Conservation (phyloP, 2,888 invertebrate species). For the Ochropleura leucogaster region DNA sequence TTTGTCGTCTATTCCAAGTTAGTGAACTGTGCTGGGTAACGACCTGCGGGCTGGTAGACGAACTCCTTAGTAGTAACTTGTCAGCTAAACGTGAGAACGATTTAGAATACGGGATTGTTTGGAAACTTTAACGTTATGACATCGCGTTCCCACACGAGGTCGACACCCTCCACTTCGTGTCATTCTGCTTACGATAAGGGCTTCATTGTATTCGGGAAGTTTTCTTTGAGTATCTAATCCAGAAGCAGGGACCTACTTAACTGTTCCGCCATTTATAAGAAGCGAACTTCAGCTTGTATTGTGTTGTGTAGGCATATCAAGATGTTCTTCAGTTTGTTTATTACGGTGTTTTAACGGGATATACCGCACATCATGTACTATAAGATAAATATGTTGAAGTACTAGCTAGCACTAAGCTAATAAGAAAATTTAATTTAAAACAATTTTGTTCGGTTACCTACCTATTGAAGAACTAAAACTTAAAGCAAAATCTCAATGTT, state of each 20-base stretch:
- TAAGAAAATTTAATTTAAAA: neutral
- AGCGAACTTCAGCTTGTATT: neutral
- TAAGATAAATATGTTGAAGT: neutral
- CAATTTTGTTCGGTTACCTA: neutral
- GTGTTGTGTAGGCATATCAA: neutral
- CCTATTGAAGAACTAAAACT: neutral
- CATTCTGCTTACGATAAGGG: neutral
- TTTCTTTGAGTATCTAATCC: slow-evolving; percentile 10
- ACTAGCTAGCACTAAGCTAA: neutral
- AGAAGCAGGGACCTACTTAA: neutral
- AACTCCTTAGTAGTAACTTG: slow-evolving; percentile 44
- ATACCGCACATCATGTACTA: neutral
- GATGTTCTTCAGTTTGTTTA: neutral
- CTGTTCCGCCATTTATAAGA: neutral
- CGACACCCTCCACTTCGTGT: slow-evolving; percentile 11
- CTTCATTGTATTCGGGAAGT: neutral
- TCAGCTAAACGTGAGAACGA: slow-evolving; percentile 42
- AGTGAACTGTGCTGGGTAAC: slow-evolving; percentile 30
- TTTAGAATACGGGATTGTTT: slow-evolving; percentile 25
- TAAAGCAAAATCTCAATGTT: neutral
- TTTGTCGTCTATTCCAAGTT: slow-evolving; percentile 26
- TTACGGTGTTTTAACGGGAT: too few relatives aligned
- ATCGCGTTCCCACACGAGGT: slow-evolving; percentile 36
- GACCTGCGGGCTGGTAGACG: slow-evolving; percentile 32
- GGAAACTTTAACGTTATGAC: slow-evolving; percentile 43